Evolutionary conservation across 1,140 invertebrate genomes (phyloP).

Genomic region (Triops longicaudatus): DNA sequence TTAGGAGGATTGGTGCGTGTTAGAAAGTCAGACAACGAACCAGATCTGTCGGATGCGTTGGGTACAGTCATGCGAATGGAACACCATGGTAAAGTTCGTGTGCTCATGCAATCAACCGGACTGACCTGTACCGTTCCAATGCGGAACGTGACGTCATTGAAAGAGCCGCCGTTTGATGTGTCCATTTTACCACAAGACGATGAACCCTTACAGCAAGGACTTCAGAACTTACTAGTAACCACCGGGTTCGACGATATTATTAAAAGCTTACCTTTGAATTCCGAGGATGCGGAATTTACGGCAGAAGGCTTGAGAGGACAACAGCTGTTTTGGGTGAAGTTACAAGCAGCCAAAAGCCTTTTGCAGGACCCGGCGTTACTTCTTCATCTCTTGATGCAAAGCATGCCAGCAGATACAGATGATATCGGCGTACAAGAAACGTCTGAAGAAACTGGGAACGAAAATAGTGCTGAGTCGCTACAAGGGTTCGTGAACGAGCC

Average conservation of each 20-base stretch:
- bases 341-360: background rate
- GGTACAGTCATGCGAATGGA: background rate
- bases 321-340: background rate
- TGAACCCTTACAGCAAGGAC: background rate
- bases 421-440: background rate
- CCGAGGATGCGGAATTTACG: background rate
- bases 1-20: background rate
- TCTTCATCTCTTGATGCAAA: background rate
- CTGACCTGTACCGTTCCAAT: background rate
- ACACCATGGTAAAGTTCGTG: background rate
- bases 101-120: background rate
- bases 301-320: background rate
- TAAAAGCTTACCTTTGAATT: background rate
- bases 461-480: background rate
- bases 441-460: background rate
- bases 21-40: background rate
- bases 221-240: background rate
- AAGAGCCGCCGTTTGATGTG: background rate
- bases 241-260: background rate
- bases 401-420: background rate
- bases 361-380: background rate
- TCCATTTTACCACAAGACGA: background rate
- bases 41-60: background rate
- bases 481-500: background rate
- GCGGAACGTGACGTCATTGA: background rate